phyloP scores from a whole-genome alignment of 2,113 vertebrate species.

The Coracopsis vasa region DNA sequence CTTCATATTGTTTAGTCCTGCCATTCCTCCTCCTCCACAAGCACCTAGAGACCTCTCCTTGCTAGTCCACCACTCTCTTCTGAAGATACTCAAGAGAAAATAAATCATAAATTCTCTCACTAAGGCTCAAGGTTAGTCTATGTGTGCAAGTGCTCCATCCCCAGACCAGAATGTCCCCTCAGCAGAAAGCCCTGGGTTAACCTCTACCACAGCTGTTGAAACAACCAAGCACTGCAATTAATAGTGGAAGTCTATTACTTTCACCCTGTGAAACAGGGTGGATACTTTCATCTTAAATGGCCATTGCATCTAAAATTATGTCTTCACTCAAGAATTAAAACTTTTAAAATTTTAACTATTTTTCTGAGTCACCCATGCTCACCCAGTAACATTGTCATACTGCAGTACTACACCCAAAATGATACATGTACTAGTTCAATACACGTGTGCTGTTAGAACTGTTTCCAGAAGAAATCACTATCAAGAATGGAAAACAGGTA shows the following conservation, averaged over 20 bases:
- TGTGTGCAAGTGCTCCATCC: background rate
- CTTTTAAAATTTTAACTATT: background rate
- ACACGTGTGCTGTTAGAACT: background rate
- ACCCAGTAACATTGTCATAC: background rate
- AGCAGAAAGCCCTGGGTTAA: background rate
- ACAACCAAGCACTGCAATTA: background rate
- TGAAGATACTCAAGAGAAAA: background rate
- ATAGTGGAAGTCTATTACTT: background rate
- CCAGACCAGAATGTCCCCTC: background rate
- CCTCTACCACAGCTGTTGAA: background rate
- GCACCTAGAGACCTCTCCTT: background rate
- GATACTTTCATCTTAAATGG: background rate
- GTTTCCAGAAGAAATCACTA: background rate
- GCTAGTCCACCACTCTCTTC: background rate
- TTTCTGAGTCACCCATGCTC: background rate
- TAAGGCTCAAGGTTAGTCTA: background rate
- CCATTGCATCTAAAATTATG: background rate
- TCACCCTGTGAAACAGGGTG: background rate
- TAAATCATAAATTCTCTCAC: background rate
- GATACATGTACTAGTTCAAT: background rate
- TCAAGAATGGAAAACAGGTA: background rate
- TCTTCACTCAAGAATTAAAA: background rate
- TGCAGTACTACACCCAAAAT: accelerated
- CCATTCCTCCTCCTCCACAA: background rate
- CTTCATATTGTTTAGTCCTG: background rate